These are phyloP conservation scores for Lordiphosa andalusiaca DNA, from an alignment of 2,888 invertebrate species.

Conservation along the genomic window DNA sequence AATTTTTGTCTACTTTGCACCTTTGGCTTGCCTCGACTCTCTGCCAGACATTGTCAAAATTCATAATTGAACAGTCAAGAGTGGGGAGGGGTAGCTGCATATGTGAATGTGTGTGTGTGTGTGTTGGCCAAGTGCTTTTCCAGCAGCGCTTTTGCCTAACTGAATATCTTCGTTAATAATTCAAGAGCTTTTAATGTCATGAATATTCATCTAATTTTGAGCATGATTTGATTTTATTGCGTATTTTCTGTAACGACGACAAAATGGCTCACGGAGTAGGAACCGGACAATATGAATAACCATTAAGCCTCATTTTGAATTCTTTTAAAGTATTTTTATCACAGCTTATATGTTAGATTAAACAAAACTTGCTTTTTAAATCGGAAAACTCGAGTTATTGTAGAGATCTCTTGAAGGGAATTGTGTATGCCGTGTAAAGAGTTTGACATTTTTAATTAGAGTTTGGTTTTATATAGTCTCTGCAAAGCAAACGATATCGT, in stretches of 20 bases:
- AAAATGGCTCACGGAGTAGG: constrained; percentile 5
- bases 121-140: constrained; percentile 56
- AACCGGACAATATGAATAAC: not conserved
- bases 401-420: no score
- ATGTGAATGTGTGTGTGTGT: constrained; percentile 22
- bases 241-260: constrained; percentile 52
- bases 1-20: constrained; percentile 60
- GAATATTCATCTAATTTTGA: constrained; percentile 72
- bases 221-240: constrained; percentile 74
- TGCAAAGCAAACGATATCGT: no score
- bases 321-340: no score
- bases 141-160: constrained; percentile 62
- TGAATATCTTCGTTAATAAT: constrained; percentile 71
- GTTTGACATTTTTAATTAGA: no score
- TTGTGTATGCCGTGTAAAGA: no score
- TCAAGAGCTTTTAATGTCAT: constrained; percentile 75
- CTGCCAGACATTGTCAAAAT: constrained; percentile 62
- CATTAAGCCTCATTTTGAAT: no score
- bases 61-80: constrained; percentile 69
- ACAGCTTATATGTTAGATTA: no score
- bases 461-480: no score
- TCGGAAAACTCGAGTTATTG: no score
- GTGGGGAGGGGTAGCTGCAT: constrained; percentile 24
- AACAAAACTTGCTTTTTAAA: no score
- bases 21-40: constrained; percentile 35